Percentiles rank a stretch among this genome's conserved stretches.
These are phyloP conservation scores for Harpegnathos saltator DNA, from an alignment of 1,140 invertebrate species.

Conservation along the genomic window DNA sequence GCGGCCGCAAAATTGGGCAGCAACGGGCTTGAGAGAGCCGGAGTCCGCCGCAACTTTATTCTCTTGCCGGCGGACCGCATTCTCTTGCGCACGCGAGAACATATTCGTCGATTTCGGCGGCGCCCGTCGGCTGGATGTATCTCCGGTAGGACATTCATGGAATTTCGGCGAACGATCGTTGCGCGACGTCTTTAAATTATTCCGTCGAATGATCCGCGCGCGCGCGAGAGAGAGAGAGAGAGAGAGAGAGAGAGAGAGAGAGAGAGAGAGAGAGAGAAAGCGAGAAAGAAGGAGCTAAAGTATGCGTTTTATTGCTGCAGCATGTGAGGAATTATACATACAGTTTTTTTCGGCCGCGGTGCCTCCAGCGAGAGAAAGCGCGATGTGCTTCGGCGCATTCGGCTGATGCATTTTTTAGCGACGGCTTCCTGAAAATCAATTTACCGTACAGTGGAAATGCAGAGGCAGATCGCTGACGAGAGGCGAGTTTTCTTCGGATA, in stretches of 20 bases:
- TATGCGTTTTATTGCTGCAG: constrained; percentile 7
- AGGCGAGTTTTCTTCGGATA: background rate
- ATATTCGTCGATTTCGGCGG: background rate
- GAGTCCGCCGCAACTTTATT: constrained; percentile 18
- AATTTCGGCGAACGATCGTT: constrained; percentile 2
- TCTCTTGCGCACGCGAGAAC: background rate
- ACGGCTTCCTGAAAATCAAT: constrained; percentile 23
- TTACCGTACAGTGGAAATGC: background rate
- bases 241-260: no score
- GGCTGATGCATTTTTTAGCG: constrained; percentile 15
- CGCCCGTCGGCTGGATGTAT: background rate
- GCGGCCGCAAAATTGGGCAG: constrained; percentile 36
- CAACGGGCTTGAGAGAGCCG: background rate
- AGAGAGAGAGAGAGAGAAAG: no score
- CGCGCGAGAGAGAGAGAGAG: no score
- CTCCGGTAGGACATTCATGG: background rate
- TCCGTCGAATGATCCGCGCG: background rate
- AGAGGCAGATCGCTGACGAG: no score
- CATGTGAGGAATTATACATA: constrained; percentile 22
- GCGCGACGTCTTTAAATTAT: constrained; percentile 31
- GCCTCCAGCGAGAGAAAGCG: background rate
- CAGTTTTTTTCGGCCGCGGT: constrained; percentile 5
- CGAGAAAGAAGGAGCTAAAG: background rate
- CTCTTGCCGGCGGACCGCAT: constrained; percentile 7
- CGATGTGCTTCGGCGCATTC: background rate